These are phyloP conservation scores for Takifugu bimaculatus DNA, from an alignment of 2,113 vertebrate species.

Conservation along the genomic window DNA sequence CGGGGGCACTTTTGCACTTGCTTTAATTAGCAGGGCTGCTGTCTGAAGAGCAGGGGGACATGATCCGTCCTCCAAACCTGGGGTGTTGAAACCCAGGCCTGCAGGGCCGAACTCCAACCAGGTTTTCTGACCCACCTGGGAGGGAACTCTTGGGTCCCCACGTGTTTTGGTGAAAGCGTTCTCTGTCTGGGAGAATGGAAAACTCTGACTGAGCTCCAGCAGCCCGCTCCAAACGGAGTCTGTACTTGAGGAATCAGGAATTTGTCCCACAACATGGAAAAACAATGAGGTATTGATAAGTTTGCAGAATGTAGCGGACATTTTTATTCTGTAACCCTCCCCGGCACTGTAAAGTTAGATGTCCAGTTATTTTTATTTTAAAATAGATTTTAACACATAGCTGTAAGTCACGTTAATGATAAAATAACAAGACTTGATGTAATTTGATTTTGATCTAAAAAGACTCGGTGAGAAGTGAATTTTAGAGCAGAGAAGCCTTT, in stretches of 20 bases:
- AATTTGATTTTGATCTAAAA: no score
- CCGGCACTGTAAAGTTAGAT: no score
- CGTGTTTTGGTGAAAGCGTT: no score
- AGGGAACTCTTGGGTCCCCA: no score
- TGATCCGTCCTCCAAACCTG: not conserved
- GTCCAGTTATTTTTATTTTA: no score
- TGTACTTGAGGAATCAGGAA: not conserved
- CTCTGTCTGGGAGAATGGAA: no score
- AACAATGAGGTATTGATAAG: conserved; percentile 36
- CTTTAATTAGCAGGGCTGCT: conserved; percentile 36
- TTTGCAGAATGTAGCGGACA: not conserved
- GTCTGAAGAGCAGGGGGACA: conserved; percentile 14
- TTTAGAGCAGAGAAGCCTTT: not conserved
- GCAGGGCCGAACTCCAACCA: no score
- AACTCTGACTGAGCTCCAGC: not conserved
- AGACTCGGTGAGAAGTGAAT: no score
- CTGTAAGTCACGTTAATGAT: not conserved
- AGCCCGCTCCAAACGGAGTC: not conserved
- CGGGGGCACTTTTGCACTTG: conserved; percentile 8
- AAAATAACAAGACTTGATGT: not conserved
- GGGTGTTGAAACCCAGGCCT: no score
- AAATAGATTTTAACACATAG: not conserved
- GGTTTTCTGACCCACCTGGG: no score
- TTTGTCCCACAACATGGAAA: conserved; percentile 27
- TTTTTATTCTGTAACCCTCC: no score